A percentile compares a stretch with the other conserved stretches of the same genome.
Conservation (phyloP, 2,797 vertebrate genomes). For the Hypotaenidia okinawae region DNA sequence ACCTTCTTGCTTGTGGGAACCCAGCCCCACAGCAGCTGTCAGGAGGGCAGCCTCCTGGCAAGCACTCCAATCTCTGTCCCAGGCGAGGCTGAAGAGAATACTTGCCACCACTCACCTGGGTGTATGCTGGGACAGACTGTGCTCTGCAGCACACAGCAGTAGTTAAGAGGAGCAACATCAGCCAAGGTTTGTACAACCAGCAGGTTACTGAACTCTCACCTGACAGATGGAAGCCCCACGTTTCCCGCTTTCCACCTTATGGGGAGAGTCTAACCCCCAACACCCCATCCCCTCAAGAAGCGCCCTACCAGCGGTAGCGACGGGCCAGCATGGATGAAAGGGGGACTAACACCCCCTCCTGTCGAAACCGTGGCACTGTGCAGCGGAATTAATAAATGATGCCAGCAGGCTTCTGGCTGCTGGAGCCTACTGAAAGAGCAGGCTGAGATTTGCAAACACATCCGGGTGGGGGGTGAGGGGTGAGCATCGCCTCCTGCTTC, state of each 20-base stretch:
- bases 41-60: background rate
- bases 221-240: background rate
- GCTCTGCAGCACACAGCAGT: fast-evolving
- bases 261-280: background rate
- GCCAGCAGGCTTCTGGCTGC: background rate
- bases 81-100: background rate
- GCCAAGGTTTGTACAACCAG: background rate
- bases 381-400: background rate
- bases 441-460: background rate
- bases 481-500: background rate
- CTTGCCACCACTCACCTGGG: background rate
- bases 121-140: background rate
- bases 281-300: background rate
- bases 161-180: background rate
- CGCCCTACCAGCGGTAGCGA: background rate
- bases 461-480: background rate
- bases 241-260: background rate
- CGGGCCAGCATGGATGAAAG: background rate
- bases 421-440: background rate
- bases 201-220: background rate
- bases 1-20: fast-evolving
- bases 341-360: slow-evolving; percentile 53
- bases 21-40: background rate
- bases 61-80: background rate
- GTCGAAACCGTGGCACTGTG: slow-evolving; percentile 32